Percentiles rank a stretch among this genome's conserved stretches.
Evolutionary conservation across 2,113 vertebrate genomes (phyloP).

Genomic region (Choloepus hoffmanni): DNA sequence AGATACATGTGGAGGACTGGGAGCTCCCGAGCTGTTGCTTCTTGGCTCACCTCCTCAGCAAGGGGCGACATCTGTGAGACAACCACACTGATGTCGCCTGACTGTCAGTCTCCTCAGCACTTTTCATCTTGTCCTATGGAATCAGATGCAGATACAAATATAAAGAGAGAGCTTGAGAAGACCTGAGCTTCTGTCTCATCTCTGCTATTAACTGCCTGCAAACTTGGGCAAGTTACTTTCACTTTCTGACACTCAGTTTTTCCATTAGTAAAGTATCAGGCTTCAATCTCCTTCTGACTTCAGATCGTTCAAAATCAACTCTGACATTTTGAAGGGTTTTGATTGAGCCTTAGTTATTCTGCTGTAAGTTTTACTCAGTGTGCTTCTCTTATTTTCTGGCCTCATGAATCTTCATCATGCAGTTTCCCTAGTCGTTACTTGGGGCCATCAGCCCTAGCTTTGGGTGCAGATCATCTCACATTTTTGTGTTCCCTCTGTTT

Average conservation of each 20-base stretch:
- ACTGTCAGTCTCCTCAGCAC: not conserved
- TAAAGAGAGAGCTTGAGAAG: no score
- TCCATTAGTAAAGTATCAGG: no score
- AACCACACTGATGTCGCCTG: not conserved
- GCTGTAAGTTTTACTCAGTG: no score
- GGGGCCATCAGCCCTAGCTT: not conserved
- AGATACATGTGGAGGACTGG: rapidly evolving
- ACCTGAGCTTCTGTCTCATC: not conserved
- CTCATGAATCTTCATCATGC: rapidly evolving
- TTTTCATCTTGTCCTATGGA: not conserved
- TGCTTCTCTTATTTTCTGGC: not conserved
- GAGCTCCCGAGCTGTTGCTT: no score
- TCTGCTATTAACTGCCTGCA: not conserved
- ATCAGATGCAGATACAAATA: not conserved
- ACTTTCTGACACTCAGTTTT: not conserved
- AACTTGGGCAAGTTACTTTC: not conserved
- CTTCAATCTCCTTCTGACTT: not conserved
- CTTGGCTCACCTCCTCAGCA: no score
- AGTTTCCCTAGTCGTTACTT: no score
- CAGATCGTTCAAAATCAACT: not conserved
- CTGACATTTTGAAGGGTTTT: not conserved
- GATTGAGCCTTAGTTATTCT: not conserved
- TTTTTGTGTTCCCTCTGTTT: not conserved
- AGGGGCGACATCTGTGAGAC: no score
- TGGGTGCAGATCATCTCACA: no score